Evolutionary conservation across 1,140 invertebrate species (phyloP), one percentile per base, ranked within the genome.

Genomic region (Nylanderia fulva): DNA sequence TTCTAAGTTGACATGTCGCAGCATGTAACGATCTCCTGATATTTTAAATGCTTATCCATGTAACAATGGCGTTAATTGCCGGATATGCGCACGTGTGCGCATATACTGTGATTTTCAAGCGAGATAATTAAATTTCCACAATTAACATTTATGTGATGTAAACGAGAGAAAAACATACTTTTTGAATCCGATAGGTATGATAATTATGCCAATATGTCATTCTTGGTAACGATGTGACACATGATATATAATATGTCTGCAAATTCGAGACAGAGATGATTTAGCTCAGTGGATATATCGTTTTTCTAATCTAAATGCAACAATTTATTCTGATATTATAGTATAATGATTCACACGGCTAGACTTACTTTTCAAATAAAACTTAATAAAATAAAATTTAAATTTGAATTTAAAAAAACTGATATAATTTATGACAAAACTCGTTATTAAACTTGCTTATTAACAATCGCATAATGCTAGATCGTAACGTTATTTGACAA

Each of bases 21-120:
- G 29, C 9, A 75, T 9, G 36, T 52, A 82, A 79, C 58, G n/a
- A 58, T 71, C n/a, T n/a, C 56, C 18, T 85, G 63, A 33, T 83
- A 74, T 79, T 52, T 48, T 33, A 18, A n/a, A 54, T 33, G 15
- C 29, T 39, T 68, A 80, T 88, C 1, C 45, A 21, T 6, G 54
- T 11, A n/a, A 64, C 18, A 39, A 61, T 77, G 54, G 8, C 48
- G 61, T 13, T 48, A 58, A 27, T 82, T 15, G n/a, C 7, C 77
- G 66, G 77, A 71, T 58, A 66, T n/a, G 63, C 48, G 6, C 0
- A 24, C 52, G 8, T 4, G 33, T 9, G 33, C 9, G 48, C 15
- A 33, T 42, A 11, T 42, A 11, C 42, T 39, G 61, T 1, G 69
- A 82, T 82, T 45, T 58, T 45, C 18, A 72, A 42, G 18, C 36